A percentile compares a stretch with the other conserved stretches of the same genome.
These are phyloP conservation scores for Coenobita brevimanus DNA, from an alignment of 1,140 invertebrate genomes.

Conservation along the genomic window DNA sequence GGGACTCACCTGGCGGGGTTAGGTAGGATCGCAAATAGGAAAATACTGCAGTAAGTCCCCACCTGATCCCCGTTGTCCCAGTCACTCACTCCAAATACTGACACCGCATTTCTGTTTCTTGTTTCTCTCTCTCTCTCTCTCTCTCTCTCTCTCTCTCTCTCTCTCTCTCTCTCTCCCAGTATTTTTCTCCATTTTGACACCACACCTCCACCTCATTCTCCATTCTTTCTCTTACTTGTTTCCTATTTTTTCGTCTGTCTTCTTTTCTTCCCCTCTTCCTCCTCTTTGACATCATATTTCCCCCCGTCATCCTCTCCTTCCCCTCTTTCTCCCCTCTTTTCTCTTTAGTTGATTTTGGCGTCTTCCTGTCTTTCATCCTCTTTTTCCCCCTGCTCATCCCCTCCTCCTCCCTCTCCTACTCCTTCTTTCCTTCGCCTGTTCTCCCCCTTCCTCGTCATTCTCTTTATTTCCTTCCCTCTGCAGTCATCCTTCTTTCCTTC, in stretches of 20 bases:
- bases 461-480: conserved; percentile 13
- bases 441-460: too few species aligned
- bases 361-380: not conserved
- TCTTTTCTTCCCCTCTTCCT: not conserved
- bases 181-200: not conserved
- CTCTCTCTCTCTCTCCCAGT: not conserved
- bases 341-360: not conserved
- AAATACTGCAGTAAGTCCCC: too few species aligned
- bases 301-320: too few species aligned
- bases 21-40: too few species aligned
- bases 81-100: too few species aligned
- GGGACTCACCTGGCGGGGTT: too few species aligned
- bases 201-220: not conserved
- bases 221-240: not conserved
- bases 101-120: not conserved
- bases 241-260: not conserved
- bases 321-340: not conserved
- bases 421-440: not conserved
- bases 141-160: not conserved
- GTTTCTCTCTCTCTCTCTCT: not conserved
- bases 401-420: not conserved
- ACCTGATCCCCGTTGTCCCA: too few species aligned
- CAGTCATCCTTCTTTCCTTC: not conserved
- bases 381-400: not conserved
- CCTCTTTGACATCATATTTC: not conserved